These are phyloP conservation scores for Dicerorhinus sumatrensis DNA, from an alignment of 2,113 vertebrate species.

Conservation along the genomic window DNA sequence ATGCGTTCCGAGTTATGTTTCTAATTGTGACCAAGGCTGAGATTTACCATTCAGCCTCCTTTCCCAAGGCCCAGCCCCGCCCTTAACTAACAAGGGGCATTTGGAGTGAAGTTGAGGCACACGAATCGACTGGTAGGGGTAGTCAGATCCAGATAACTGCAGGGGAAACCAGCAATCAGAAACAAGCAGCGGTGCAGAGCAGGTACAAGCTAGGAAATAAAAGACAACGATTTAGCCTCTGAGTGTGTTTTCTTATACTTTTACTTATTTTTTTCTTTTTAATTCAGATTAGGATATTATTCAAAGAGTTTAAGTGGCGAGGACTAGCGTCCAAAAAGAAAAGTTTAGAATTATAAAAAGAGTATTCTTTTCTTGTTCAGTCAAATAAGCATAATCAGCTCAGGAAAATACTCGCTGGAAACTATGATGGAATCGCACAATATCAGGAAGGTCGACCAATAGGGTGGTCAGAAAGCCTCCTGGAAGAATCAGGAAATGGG, in stretches of 20 bases:
- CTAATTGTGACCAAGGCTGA: background rate
- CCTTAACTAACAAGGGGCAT: background rate
- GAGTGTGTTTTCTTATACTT: background rate
- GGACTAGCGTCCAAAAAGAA: background rate
- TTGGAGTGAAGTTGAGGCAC: background rate
- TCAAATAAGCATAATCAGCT: background rate
- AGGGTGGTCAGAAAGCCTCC: background rate
- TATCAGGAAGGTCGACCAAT: background rate
- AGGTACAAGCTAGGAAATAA: background rate
- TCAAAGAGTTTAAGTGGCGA: background rate
- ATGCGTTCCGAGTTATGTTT: background rate
- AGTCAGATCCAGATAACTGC: background rate
- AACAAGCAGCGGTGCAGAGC: background rate
- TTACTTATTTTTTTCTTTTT: background rate
- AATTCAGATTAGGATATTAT: constrained; percentile 31
- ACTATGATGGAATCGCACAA: background rate
- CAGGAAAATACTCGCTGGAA: background rate
- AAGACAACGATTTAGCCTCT: background rate
- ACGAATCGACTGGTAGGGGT: background rate
- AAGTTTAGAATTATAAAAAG: constrained; percentile 13
- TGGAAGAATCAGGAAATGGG: background rate
- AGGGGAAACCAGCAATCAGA: background rate
- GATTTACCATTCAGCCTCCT: background rate
- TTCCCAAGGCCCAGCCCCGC: background rate
- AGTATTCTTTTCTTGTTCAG: background rate